Base-by-base conservation (phyloP, 2,888 invertebrate genomes). In the Antheraea yamamai region DNA sequence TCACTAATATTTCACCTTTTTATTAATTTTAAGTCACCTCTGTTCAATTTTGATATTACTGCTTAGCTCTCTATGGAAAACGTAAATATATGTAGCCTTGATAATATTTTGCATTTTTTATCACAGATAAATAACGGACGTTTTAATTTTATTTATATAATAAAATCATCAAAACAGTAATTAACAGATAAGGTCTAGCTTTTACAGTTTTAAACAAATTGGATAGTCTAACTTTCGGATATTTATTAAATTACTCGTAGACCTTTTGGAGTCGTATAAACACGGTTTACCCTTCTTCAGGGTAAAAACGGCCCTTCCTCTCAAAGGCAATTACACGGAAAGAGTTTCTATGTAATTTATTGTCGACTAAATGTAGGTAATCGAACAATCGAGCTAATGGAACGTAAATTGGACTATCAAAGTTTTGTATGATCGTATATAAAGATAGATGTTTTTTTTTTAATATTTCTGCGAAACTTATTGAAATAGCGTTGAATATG, bases 371-470 rank as follows among this genome's bases (percentile, higher is more conserved):
- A 75, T 79, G 55, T 76, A 77, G 77, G 72, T 76, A 77, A 81
- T 78, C 79, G 77, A 76, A 83, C 79, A 83, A 82, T 86, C 81
- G 76, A 75, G 75, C 77, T 83, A 85, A 86, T 83, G 82, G 81
- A 81, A 79, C 74, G 75, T 78, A 83, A 81, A 87, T 84, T 80
- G 81, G 81, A 82, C 83, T 73, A 78, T 73, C 72, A 76, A 74
- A 26, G 74, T 35, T 68, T 39, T 26, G 52, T 70, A 16, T 68
- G 14, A 64, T 23, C 23, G 23, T n/a, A 7, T 26, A 7, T 30
- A n/a, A 39, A 7, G 20, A 20, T 30, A 23, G 20, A 20, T 64
- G 14, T 61, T 26, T 26, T 26, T 64, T n/a, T 14, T 64, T 12
- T 23, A 26, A n/a, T 23, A 2, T 58, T 23, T 58, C 20, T 55